Base-by-base conservation (phyloP, 1,140 invertebrate genomes). In the Latrodectus geometricus region DNA sequence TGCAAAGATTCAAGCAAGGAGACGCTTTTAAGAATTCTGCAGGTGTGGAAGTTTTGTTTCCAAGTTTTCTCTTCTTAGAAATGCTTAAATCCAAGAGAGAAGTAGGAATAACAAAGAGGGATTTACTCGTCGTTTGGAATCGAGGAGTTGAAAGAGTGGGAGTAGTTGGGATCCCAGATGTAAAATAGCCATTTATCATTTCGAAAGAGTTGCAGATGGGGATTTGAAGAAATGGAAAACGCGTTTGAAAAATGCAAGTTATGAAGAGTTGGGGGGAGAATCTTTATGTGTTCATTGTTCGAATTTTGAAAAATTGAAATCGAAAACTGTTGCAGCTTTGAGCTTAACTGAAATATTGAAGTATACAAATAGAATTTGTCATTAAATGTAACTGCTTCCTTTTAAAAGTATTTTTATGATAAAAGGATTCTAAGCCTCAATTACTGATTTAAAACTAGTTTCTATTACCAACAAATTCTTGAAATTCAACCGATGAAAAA, bases 161-260 rank as follows among this genome's bases (percentile, higher is more conserved):
- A 54, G 66, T 56, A 52, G 66, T 35, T 48, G 68, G 11, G 68
- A 66, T 68, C 14, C 49, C 50, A 17, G 15, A 9, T n/a, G 49
- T 81, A 79, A 77, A 77, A 65, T 49, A 21, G 79, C 35, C 66
- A 81, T 81, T 81, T 81, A 81, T 81, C 79, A 81, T 81, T 23
- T 23, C 21, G 20, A n/a, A 20, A 23, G 21, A 69, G 48, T 61
- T 23, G 14, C 7, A 73, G 23, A 9, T 20, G 23, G 70, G 14
- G 23, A 73, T 35, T 48, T 69, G 23, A 9, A 7, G 23, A 23
- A 73, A 73, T 35, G 23, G 23, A 69, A n/a, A 69, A 69, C 7
- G 20, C 11, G 68, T n/a, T n/a, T 69, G 54, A 69, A 65, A 65
- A 15, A n/a, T 65, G n/a, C 14, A 35, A 35, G 35, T 35, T 35